Evolutionary conservation across 2,113 vertebrate genomes (phyloP), one percentile per base, ranked within the genome.

Genomic region (Sula dactylatra): DNA sequence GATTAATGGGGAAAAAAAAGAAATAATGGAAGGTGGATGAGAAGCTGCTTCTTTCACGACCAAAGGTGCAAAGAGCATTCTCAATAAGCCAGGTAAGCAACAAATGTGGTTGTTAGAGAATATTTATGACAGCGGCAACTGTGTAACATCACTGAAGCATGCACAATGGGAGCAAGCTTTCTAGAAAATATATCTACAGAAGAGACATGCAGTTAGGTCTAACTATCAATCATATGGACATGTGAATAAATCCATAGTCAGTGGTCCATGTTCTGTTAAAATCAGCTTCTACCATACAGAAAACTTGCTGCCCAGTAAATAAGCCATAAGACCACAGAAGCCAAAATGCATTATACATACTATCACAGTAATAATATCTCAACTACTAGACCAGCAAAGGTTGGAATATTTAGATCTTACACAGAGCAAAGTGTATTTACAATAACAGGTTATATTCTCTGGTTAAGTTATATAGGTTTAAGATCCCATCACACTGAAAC

Each of bases 81-180:
- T 95, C 94, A 97, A 66, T 93, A 97, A 96, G 94, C 94, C 96
- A 95, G 80, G 94, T 93, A 97, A 97, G 95, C 93, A 97, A 94
- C 94, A 93, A 94, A 97, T 36, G 10, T 31, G 67, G 92, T 78
- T 88, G 95, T 86, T 94, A 94, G 86, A 92, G 91, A 96, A 93
- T 96, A 97, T 97, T 97, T 95, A 87, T 96, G 97, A 95, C 94
- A 96, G 97, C 77, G 27, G 85, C 71, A 65, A 93, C 89, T 74
- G 45, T 47, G 66, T 95, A 94, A 91, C 96, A 94, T 97, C 97
- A 90, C 77, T 86, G 94, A 96, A 96, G 97, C 96, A 59, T 88
- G 90, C 82, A 96, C 89, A 95, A 96, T 76, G 58, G 85, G 76
- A 96, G 58, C n/a, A 25, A 92, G 94, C 76, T 96, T 96, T 96